Evolutionary conservation across 2,888 invertebrate species (phyloP), one percentile per base, ranked within the genome.

Genomic region (Acleris sparsana): DNA sequence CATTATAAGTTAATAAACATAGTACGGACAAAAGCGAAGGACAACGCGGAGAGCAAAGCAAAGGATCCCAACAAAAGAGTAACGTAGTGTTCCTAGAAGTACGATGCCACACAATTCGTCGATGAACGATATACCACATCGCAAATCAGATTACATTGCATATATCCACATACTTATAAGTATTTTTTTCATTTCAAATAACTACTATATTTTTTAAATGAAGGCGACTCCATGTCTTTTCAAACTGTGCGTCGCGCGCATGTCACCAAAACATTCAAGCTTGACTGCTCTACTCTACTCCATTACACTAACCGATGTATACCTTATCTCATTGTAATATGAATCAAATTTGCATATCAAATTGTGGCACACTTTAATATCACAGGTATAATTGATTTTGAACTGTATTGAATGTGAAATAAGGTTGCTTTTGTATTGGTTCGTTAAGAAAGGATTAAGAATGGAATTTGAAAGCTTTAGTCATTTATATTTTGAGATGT

Each of bases 221-320:
- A 62, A 25, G n/a, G 53, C 78, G 61, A 71, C 84, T 89, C 87
- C 70, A 85, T 43, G 49, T 61, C 44, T 78, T 78, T 76, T 62
- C 29, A 78, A 77, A 75, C 74, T 78, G 71, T 71, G 71, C 79
- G 76, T 80, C 85, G 84, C 84, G 84, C 82, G 83, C 89, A 87
- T 92, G 92, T 92, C 92, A 92, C 91, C 91, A 91, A 91, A 90
- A 91, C 91, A 91, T 91, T 90, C 87, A 88, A 86, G 85, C 86
- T 79, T 78, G 82, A 81, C 83, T 85, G 82, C 77, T 69, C 78
- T 79, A 75, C 73, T 76, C 73, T 77, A 80, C 77, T 78, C 76
- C 68, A 66, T 66, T 65, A 72, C 70, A 56, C 29, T 20, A 70
- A 72, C 62, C 58, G 68, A 80, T 75, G 69, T 66, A 65, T 43